Evolutionary conservation across 1,140 invertebrate genomes (phyloP).

Genomic region (Alviniconcha marisindica): DNA sequence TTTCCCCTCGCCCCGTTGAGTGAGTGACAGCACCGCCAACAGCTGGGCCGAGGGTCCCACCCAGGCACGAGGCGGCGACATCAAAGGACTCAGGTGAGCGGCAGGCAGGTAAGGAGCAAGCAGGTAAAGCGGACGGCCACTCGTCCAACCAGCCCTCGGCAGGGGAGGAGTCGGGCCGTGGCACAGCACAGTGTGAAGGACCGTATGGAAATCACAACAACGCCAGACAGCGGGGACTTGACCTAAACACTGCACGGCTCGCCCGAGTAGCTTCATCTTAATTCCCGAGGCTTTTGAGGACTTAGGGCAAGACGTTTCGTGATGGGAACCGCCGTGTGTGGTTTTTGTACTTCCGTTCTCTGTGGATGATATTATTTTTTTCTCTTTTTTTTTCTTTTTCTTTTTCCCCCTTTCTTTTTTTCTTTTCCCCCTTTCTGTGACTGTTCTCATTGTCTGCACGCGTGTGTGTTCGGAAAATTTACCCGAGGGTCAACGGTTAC

Average conservation of each 20-base stretch:
- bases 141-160: conserved; percentile 5
- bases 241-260: neutral
- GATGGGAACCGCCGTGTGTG: too few species aligned
- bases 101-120: conserved; percentile 23
- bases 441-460: too few species aligned
- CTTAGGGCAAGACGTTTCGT: neutral
- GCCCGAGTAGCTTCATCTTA: too few species aligned
- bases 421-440: too few species aligned
- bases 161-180: conserved; percentile 6
- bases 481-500: too few species aligned
- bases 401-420: too few species aligned
- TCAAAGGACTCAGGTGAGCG: conserved; percentile 23
- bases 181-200: neutral
- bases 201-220: neutral
- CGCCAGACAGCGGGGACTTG: conserved; percentile 22
- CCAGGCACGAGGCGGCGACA: conserved; percentile 1
- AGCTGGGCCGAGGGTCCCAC: neutral
- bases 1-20: too few species aligned
- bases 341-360: too few species aligned
- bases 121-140: neutral
- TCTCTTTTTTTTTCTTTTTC: too few species aligned
- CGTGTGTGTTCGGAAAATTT: too few species aligned
- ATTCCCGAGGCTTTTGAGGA: neutral
- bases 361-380: too few species aligned
- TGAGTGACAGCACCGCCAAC: neutral